Evolutionary conservation across 2,113 vertebrate species (phyloP).

Genomic region (Callorhinus ursinus): DNA sequence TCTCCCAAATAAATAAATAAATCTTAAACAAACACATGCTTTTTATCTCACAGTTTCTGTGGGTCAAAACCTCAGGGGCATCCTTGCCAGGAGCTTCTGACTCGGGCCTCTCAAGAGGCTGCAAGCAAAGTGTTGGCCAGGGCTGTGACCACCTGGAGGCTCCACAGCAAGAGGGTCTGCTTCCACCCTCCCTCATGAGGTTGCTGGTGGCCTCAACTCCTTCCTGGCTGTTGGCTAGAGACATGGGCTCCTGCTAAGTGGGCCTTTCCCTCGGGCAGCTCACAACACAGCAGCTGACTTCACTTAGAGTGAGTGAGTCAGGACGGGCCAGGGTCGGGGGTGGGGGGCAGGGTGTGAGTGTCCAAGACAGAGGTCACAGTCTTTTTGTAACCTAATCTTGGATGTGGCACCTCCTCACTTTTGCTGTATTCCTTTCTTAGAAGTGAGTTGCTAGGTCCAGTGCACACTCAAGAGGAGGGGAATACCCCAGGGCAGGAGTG

Average conservation of each 20-base stretch:
- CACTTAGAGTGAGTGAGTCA: neutral
- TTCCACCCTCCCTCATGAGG: accelerated
- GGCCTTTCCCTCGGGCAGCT: neutral
- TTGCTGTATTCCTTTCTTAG: neutral
- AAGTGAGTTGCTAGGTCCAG: neutral
- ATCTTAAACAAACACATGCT: neutral
- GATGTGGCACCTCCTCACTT: neutral
- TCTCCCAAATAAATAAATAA: neutral
- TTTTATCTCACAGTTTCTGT: neutral
- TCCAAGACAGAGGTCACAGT: neutral
- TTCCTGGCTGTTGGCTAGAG: neutral
- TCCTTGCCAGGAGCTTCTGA: neutral
- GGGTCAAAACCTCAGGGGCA: neutral
- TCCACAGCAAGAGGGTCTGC: neutral
- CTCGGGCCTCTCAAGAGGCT: neutral
- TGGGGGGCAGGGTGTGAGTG: accelerated
- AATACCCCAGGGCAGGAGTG: too few species aligned
- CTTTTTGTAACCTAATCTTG: neutral
- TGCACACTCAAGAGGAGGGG: neutral
- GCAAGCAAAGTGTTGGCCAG: too few species aligned
- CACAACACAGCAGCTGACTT: neutral
- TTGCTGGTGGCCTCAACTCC: neutral
- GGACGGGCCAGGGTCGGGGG: neutral
- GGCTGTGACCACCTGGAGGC: neutral
- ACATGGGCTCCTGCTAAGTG: neutral